phyloP scores from a whole-genome alignment of 2,888 invertebrate genomes.

The Diogma glabrata region DNA sequence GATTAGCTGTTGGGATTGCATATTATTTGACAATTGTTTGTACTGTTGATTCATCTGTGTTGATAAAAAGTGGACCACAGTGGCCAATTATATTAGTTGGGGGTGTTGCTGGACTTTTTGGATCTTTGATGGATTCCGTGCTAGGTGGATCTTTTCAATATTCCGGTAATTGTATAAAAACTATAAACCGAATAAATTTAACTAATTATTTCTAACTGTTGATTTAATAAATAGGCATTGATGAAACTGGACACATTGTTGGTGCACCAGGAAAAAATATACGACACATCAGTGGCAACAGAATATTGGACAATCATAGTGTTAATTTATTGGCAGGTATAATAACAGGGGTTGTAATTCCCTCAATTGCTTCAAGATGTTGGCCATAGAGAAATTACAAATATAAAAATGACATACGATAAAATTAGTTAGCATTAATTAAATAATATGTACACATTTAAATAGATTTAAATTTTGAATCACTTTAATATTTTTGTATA shows the following conservation, averaged over 20 bases:
- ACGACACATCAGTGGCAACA: constrained; percentile 61
- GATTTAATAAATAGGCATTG: no score
- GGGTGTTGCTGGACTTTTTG: constrained; percentile 61
- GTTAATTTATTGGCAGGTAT: constrained; percentile 76
- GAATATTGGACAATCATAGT: constrained; percentile 74
- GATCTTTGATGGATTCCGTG: constrained; percentile 71
- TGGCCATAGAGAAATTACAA: no score
- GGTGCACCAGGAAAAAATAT: constrained; percentile 57
- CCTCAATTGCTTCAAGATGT: constrained; percentile 46
- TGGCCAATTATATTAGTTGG: constrained; percentile 69
- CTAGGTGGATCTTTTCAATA: constrained; percentile 78
- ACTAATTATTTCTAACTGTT: not conserved
- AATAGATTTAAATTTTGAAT: no score
- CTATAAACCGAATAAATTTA: not conserved
- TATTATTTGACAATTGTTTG: constrained; percentile 58
- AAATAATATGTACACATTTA: no score
- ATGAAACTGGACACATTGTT: constrained; percentile 57
- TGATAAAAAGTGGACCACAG: constrained; percentile 54
- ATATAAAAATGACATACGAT: no score
- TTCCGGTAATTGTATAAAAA: constrained; percentile 53
- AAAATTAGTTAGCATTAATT: no score
- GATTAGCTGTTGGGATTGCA: constrained; percentile 53
- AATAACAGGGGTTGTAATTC: constrained; percentile 57
- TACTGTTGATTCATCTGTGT: constrained; percentile 44
- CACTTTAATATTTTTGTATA: no score